These are phyloP conservation scores for Pogonomyrmex californicus DNA, from an alignment of 1,140 invertebrate species.

Conservation along the genomic window DNA sequence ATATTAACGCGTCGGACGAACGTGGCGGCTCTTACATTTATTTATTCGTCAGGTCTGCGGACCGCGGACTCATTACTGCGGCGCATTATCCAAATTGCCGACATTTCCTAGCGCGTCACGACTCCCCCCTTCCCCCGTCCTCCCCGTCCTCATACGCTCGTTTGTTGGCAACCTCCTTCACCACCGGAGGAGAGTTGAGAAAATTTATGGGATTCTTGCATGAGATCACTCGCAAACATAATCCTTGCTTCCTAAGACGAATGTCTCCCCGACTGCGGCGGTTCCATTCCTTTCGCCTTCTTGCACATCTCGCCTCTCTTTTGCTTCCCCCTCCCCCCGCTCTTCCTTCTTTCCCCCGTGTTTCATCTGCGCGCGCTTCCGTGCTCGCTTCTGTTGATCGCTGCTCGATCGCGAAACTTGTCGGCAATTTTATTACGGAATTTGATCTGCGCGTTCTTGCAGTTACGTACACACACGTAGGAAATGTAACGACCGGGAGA, in stretches of 20 bases:
- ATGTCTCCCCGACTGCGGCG: constrained; percentile 56
- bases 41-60: constrained; percentile 39
- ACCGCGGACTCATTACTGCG: constrained; percentile 70
- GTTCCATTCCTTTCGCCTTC: constrained; percentile 23
- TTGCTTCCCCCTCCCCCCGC: neutral
- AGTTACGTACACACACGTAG: neutral
- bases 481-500: constrained; percentile 5
- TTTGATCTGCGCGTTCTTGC: constrained; percentile 36
- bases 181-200: constrained; percentile 51
- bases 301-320: constrained; percentile 38
- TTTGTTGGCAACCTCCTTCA: constrained; percentile 78
- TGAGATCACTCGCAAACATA: constrained; percentile 75
- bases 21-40: constrained; percentile 32
- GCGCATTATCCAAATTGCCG: constrained; percentile 77
- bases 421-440: constrained; percentile 39
- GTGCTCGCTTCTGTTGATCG: constrained; percentile 35
- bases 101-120: constrained; percentile 62
- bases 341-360: neutral
- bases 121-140: neutral
- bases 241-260: constrained; percentile 72
- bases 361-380: constrained; percentile 12
- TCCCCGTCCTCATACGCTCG: constrained; percentile 54
- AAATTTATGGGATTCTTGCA: constrained; percentile 79
- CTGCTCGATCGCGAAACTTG: constrained; percentile 28
- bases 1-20: constrained; percentile 25